Conservation (phyloP, 2,888 invertebrate species). For the Mythimna lalbum region DNA sequence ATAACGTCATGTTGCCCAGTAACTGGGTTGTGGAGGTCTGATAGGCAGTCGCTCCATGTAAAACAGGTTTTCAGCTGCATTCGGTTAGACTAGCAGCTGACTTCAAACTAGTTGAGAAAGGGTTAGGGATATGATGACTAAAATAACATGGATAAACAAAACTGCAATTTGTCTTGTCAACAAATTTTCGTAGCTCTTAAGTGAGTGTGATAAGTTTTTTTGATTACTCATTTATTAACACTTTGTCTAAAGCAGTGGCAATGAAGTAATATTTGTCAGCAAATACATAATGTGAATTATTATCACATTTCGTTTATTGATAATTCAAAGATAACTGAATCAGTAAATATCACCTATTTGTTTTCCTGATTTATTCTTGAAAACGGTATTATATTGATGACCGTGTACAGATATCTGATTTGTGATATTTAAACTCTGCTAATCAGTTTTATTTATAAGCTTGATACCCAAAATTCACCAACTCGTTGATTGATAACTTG, state of each 20-base stretch:
- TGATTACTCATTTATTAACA: slow-evolving; percentile 9
- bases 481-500: not conserved
- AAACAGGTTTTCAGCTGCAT: too few species aligned
- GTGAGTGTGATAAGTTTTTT: not conserved
- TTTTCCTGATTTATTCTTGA: slow-evolving; percentile 6
- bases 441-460: not conserved
- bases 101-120: too few species aligned
- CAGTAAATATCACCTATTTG: slow-evolving; percentile 18
- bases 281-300: slow-evolving; percentile 15
- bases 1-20: too few species aligned
- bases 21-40: too few species aligned
- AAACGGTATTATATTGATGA: slow-evolving; percentile 5
- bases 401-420: not conserved
- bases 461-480: not conserved
- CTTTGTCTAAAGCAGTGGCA: not conserved
- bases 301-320: slow-evolving; percentile 11
- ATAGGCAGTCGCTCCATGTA: too few species aligned
- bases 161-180: not conserved
- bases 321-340: slow-evolving; percentile 12
- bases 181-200: not conserved
- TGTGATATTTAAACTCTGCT: not conserved
- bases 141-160: too few species aligned
- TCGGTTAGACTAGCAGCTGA: too few species aligned
- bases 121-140: too few species aligned
- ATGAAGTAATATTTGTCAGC: slow-evolving; percentile 13